phyloP scores from a whole-genome alignment of 2,888 invertebrate species.

The Malthinus flaveolus region DNA sequence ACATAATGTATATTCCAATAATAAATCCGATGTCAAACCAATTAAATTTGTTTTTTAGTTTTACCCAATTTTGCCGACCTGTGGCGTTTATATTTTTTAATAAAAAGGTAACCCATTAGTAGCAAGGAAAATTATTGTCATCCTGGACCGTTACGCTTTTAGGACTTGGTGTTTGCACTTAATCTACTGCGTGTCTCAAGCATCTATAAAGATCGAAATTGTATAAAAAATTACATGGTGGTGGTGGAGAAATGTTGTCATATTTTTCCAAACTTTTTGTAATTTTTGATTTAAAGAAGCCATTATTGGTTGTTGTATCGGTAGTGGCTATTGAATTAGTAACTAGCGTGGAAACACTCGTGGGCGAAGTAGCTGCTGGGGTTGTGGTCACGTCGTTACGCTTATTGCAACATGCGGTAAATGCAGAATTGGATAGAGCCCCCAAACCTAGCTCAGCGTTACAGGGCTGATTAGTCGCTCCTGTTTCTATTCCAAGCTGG shows the following conservation, averaged over 20 bases:
- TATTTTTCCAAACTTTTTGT: slow-evolving; percentile 23
- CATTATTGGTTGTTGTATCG: slow-evolving; percentile 26
- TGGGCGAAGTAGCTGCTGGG: slow-evolving; percentile 29
- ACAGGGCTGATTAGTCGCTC: slow-evolving; percentile 61
- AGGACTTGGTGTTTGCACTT: too few relatives aligned
- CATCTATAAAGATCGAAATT: too few relatives aligned
- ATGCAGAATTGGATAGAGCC: slow-evolving; percentile 64
- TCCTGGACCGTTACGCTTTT: too few relatives aligned
- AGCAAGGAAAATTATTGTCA: too few relatives aligned
- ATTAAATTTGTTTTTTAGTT: too few relatives aligned
- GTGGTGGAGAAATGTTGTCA: slow-evolving; percentile 21
- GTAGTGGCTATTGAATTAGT: slow-evolving; percentile 26
- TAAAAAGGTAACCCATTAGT: too few relatives aligned
- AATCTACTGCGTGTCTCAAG: too few relatives aligned
- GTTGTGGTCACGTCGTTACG: slow-evolving; percentile 19
- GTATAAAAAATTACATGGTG: slow-evolving; percentile 21
- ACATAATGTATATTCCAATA: too few relatives aligned
- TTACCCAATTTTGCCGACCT: too few relatives aligned
- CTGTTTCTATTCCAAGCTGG: slow-evolving; percentile 64
- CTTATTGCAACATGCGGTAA: slow-evolving; percentile 63
- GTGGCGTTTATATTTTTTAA: too few relatives aligned
- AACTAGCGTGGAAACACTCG: slow-evolving; percentile 33
- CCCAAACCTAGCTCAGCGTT: slow-evolving; percentile 60
- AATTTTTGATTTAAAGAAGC: slow-evolving; percentile 11
- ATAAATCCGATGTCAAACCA: too few relatives aligned